Percentiles rank a stretch among this genome's conserved stretches.
Evolutionary conservation across 1,140 invertebrate genomes (phyloP).

Genomic region (Heterodera carotae): DNA sequence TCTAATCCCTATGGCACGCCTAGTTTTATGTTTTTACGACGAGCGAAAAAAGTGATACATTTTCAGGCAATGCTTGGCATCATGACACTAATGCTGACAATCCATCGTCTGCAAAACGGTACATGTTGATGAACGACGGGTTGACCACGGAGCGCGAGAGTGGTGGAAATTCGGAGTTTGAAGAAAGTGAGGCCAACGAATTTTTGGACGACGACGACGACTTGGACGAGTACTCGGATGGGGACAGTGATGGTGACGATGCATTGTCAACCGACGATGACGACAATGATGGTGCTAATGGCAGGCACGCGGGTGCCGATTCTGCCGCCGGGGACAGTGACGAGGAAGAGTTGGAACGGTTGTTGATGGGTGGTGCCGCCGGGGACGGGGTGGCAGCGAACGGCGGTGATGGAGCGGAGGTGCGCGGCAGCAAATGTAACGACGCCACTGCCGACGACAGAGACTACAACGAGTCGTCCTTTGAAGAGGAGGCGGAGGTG

Average conservation of each 20-base stretch:
- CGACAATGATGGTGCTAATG: slow-evolving; percentile 22
- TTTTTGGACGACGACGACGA: slow-evolving; percentile 40
- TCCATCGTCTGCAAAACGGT: not conserved
- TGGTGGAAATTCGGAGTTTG: slow-evolving; percentile 38
- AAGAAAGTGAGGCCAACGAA: slow-evolving; percentile 30
- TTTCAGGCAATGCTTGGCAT: not conserved
- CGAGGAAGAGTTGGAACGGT: slow-evolving; percentile 27
- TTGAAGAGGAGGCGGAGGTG: slow-evolving; percentile 39
- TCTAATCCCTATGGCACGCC: too few relatives aligned
- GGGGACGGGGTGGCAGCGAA: slow-evolving; percentile 12
- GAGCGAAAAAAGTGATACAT: too few relatives aligned
- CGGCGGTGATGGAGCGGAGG: slow-evolving; percentile 33
- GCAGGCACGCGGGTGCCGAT: slow-evolving; percentile 24
- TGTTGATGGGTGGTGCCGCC: slow-evolving; percentile 16
- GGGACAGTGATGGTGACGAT: slow-evolving; percentile 29
- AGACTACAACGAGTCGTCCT: not conserved
- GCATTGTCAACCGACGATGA: slow-evolving; percentile 17
- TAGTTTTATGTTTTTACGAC: too few relatives aligned
- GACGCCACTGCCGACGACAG: slow-evolving; percentile 11
- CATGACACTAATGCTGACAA: not conserved
- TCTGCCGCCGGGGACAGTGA: slow-evolving; percentile 29
- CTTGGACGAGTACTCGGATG: slow-evolving; percentile 22
- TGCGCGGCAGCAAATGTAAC: too few relatives aligned
- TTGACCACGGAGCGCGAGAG: slow-evolving; percentile 35
- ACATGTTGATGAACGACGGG: not conserved